phyloP scores from a whole-genome alignment of 2,888 invertebrate genomes.

The Thecocarcelia acutangulata region DNA sequence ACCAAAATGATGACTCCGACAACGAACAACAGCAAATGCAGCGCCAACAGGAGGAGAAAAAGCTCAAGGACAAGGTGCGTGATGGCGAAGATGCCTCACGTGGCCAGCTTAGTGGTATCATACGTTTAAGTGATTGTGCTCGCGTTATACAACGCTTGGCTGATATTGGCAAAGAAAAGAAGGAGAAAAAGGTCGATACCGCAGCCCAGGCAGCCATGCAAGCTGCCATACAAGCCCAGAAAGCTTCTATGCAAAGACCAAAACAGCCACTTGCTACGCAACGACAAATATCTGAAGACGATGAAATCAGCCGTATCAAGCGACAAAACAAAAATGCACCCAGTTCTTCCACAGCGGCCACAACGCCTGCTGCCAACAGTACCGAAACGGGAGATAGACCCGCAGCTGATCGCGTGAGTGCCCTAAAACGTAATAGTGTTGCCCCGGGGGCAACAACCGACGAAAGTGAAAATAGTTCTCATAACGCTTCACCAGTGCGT shows the following conservation, averaged over 20 bases:
- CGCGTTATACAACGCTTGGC: conserved; percentile 94
- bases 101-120: conserved; percentile 94
- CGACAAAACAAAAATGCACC: conserved; percentile 91
- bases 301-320: conserved; percentile 93
- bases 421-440: conserved; percentile 80
- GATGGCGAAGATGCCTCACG: conserved; percentile 95
- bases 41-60: conserved; percentile 83
- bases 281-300: conserved; percentile 93
- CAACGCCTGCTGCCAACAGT: conserved; percentile 83
- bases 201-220: conserved; percentile 82
- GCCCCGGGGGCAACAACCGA: conserved; percentile 80
- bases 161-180: conserved; percentile 89
- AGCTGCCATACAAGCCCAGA: conserved; percentile 82
- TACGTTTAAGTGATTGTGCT: conserved; percentile 92
- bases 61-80: conserved; percentile 87
- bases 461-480: conserved; percentile 83
- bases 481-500: conserved; percentile 84
- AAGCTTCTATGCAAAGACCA: conserved; percentile 82
- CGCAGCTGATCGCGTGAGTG: conserved; percentile 82
- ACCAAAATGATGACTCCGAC: conserved; percentile 90
- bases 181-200: conserved; percentile 88
- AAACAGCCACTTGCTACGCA: conserved; percentile 84
- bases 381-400: conserved; percentile 84
- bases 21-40: conserved; percentile 86
- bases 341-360: conserved; percentile 79